Conservation (phyloP, 2,113 vertebrate species). For the Dolichallabes microphthalmus region DNA sequence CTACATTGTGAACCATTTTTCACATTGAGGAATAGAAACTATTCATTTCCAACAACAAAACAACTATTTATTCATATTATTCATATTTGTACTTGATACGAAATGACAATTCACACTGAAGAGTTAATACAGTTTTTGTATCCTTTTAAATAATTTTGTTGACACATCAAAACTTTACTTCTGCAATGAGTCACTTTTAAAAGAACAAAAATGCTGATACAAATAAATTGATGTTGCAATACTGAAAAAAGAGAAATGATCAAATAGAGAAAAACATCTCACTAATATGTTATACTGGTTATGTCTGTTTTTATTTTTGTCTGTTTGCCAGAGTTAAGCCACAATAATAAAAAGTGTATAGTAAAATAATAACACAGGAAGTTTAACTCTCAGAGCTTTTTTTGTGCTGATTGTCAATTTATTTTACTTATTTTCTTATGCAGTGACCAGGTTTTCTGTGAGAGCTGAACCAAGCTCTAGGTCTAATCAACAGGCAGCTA, state of each 20-base stretch:
- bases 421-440: not conserved
- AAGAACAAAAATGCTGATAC: not conserved
- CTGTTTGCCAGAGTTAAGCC: too few species aligned
- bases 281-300: too few species aligned
- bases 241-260: not conserved
- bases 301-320: not conserved
- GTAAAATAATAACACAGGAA: not conserved
- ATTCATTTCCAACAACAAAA: too few species aligned
- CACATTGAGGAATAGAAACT: not conserved
- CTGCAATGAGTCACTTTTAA: not conserved
- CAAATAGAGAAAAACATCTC: too few species aligned
- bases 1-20: not conserved
- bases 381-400: not conserved
- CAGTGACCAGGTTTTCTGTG: conserved; percentile 35
- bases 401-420: not conserved
- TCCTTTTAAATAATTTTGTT: not conserved
- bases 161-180: not conserved
- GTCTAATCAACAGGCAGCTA: conserved; percentile 49
- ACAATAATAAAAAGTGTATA: too few species aligned
- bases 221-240: not conserved
- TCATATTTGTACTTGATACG: not conserved
- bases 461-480: not conserved
- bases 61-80: too few species aligned
- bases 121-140: not conserved
- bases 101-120: not conserved